Evolutionary conservation across 2,113 vertebrate genomes (phyloP).

Genomic region (Setophaga petechia): DNA sequence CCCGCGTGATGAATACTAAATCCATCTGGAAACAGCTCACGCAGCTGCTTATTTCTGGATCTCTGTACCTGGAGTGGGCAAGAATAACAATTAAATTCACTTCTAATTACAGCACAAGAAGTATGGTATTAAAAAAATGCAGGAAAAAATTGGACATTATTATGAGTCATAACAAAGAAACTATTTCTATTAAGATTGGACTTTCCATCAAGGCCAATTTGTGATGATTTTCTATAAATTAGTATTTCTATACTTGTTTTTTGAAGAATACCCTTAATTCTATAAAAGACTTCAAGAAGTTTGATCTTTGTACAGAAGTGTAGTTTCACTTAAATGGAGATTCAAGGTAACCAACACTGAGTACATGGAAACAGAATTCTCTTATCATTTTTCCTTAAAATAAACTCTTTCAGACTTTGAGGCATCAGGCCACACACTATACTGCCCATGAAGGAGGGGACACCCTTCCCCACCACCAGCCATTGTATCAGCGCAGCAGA

Average conservation of each 20-base stretch:
- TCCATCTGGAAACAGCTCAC: conserved; percentile 94
- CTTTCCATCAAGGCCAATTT: not conserved
- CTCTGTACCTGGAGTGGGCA: conserved; percentile 84
- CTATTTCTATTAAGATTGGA: not conserved
- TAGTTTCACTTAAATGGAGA: not conserved
- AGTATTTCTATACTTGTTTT: not conserved
- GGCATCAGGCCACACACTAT: not conserved
- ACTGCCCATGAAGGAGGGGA: not conserved
- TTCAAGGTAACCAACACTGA: not conserved
- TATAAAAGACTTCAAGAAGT: not conserved
- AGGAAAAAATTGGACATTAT: not conserved
- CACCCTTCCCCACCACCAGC: not conserved
- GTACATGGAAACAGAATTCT: not conserved
- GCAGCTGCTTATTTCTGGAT: conserved; percentile 96
- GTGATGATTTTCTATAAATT: not conserved
- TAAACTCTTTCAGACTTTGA: not conserved
- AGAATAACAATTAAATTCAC: not conserved
- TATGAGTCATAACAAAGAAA: not conserved
- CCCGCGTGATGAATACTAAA: conserved; percentile 98
- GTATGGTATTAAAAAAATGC: not conserved
- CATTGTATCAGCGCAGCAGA: not conserved
- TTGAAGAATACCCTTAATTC: not conserved
- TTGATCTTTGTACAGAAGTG: not conserved
- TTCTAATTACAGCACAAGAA: not conserved
- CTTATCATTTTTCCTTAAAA: not conserved